Evolutionary conservation across 2,888 invertebrate species (phyloP), one percentile per base, ranked within the genome.

Genomic region (Pycnomerus fuliginosus): DNA sequence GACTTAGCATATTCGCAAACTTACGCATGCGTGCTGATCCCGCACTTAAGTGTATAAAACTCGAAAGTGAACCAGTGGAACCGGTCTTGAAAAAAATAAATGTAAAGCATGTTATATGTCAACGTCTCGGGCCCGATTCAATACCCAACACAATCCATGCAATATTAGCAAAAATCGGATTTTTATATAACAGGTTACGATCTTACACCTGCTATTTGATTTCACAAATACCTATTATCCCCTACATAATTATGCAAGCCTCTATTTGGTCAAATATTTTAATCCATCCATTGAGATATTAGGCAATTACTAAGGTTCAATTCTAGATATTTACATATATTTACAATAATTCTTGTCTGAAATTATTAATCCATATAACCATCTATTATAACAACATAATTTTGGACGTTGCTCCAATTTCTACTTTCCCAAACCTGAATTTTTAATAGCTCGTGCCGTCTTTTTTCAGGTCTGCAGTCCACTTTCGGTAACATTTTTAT

Each of bases 51-150:
- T n/a, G 17, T 27, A 55, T 42, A 44, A 51, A 50, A 58, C 55
- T 55, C 44, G 52, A 56, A 60, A 59, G 53, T 61, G 58, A 59
- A 60, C 61, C 54, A 61, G 59, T 52, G 38, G 34, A 58, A 60
- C 61, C 58, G 60, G 61, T 61, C 60, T 47, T 8, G 16, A 37
- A 14, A 54, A 51, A 54, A 53, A 48, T 53, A 53, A 48, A 55
- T 49, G 52, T 51, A 54, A 53, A 55, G 45, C 55, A 52, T 43
- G 53, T 54, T 54, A 47, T 55, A 48, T 52, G 50, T 53, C 51
- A 55, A 49, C 48, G 51, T 48, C 48, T 55, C 16, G 34, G 12
- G 36, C 27, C 14, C 41, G 23, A 46, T 47, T 47, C 42, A 37
- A 20, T 37, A 36, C 36, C 12, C 16, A 16, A 27, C 16, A 27